These are phyloP conservation scores for Vicugna pacos DNA, from an alignment of 2,113 vertebrate species.

Conservation along the genomic window DNA sequence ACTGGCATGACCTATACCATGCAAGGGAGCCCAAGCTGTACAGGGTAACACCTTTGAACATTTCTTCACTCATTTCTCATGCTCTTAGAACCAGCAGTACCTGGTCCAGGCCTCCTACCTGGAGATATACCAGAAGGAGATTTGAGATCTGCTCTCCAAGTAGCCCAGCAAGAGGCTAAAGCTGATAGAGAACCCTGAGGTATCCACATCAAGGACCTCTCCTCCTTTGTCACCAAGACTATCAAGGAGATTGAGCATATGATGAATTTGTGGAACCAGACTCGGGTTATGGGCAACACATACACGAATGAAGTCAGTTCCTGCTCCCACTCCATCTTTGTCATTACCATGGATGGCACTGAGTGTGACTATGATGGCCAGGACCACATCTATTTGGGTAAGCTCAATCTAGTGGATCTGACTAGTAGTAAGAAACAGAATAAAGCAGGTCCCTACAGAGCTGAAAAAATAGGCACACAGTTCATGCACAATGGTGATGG, in stretches of 20 bases:
- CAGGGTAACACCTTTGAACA: conserved; percentile 94
- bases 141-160: conserved; percentile 94
- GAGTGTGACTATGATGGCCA: conserved; percentile 90
- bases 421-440: conserved; percentile 95
- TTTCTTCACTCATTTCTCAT: conserved; percentile 95
- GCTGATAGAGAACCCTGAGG: conserved; percentile 94
- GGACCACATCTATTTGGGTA: conserved; percentile 95
- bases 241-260: conserved; percentile 94
- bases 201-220: conserved; percentile 94
- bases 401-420: conserved; percentile 96
- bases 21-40: conserved; percentile 90
- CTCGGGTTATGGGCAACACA: conserved; percentile 93
- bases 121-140: conserved; percentile 96
- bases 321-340: conserved; percentile 94
- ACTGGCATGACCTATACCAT: conserved; percentile 96
- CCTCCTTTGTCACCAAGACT: conserved; percentile 95
- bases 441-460: conserved; percentile 87
- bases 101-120: conserved; percentile 95
- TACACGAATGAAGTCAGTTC: conserved; percentile 96
- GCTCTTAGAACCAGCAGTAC: conserved; percentile 95
- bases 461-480: not conserved
- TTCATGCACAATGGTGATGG: not conserved
- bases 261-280: conserved; percentile 94
- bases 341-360: conserved; percentile 94
- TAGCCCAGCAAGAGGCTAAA: conserved; percentile 93